Conservation (phyloP, 2,888 invertebrate species). For the Eucriotettix oculatus region DNA sequence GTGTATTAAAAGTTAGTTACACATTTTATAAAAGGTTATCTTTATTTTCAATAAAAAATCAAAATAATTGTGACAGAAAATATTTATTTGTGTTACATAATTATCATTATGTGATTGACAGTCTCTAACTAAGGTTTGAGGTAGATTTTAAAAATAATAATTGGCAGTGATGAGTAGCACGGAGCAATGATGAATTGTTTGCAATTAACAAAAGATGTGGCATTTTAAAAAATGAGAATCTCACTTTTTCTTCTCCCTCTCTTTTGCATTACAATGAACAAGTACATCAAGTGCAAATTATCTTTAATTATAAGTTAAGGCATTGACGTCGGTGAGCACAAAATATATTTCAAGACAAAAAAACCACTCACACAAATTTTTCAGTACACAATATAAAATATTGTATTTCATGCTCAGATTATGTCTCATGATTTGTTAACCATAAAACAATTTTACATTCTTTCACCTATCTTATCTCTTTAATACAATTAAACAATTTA, state of each 20-base stretch:
- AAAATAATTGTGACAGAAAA: not conserved
- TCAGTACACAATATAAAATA: constrained; percentile 9
- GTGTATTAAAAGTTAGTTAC: too few relatives aligned
- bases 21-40: too few relatives aligned
- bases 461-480: constrained; percentile 2
- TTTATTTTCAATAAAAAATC: too few relatives aligned
- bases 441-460: constrained; percentile 1
- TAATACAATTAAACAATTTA: not conserved
- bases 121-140: not conserved
- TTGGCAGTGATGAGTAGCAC: not conserved
- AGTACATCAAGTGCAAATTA: constrained; percentile 13
- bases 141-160: not conserved
- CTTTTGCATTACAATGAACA: constrained; percentile 12
- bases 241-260: constrained; percentile 10
- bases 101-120: not conserved
- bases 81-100: constrained; percentile 1
- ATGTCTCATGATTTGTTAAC: constrained; percentile 1
- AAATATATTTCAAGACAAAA: constrained; percentile 7
- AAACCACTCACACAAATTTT: constrained; percentile 10
- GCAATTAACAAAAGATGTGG: constrained; percentile 12
- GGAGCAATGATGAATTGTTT: not conserved
- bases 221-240: constrained; percentile 12
- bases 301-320: constrained; percentile 14
- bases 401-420: constrained; percentile 9
- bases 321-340: constrained; percentile 13